These are phyloP conservation scores for Slavum lentiscoides DNA, from an alignment of 2,888 invertebrate genomes.

Conservation along the genomic window DNA sequence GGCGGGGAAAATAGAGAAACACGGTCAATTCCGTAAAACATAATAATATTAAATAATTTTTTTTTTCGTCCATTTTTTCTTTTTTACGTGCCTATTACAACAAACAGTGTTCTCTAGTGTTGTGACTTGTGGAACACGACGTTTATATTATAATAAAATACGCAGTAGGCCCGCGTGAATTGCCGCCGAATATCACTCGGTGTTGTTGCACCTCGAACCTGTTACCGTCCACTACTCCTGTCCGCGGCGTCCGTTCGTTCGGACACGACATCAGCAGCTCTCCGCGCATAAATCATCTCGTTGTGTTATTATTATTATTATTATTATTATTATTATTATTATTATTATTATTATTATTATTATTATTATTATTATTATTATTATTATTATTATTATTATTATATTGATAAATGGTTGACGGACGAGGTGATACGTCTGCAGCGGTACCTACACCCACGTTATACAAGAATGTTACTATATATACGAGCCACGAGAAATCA, in stretches of 20 bases:
- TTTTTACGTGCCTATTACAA: no score
- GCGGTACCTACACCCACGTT: no score
- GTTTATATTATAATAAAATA: no score
- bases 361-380: conserved; percentile 9
- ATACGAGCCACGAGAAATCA: no score
- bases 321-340: conserved; percentile 5
- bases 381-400: conserved; percentile 12
- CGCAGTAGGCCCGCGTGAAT: not conserved
- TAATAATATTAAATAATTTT: conserved; percentile 4
- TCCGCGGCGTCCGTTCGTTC: no score
- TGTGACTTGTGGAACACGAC: no score
- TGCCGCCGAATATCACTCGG: conserved; percentile 9
- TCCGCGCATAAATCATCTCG: conserved; percentile 31
- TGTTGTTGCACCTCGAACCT: conserved; percentile 30
- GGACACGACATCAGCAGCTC: not conserved
- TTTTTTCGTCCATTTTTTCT: not conserved
- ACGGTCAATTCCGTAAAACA: not conserved
- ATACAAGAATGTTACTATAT: no score
- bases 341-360: conserved; percentile 5
- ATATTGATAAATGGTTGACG: conserved; percentile 30
- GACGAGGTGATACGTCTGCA: not conserved
- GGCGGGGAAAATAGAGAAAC: no score
- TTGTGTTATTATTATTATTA: conserved; percentile 11
- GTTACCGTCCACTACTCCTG: not conserved
- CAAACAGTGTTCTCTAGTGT: no score